Conservation (phyloP, 2,113 vertebrate species). For the Scomber colias region DNA sequence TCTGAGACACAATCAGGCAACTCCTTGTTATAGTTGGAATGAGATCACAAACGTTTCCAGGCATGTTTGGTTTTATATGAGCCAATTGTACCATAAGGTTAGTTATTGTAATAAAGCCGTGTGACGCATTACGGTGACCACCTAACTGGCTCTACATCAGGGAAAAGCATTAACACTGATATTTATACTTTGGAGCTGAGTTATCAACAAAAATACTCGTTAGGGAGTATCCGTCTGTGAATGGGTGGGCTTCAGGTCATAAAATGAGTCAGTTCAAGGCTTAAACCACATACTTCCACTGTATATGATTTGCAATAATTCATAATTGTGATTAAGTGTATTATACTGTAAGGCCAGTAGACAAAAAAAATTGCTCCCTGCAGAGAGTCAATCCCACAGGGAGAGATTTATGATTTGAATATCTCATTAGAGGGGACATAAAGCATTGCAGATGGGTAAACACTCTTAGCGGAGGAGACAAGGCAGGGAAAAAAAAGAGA, state of each 20-base stretch:
- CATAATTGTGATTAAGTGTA: not conserved
- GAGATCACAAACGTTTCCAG: not conserved
- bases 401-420: slow-evolving; percentile 28
- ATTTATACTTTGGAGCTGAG: slow-evolving; percentile 1
- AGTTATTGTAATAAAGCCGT: not conserved
- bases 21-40: slow-evolving; percentile 1
- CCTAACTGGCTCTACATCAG: not conserved
- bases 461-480: slow-evolving; percentile 24
- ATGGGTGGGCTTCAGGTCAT: slow-evolving; percentile 13
- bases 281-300: slow-evolving; percentile 11
- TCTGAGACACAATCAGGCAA: not conserved
- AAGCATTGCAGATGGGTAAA: slow-evolving; percentile 47
- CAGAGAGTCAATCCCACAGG: not conserved
- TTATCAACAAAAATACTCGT: not conserved
- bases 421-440: slow-evolving; percentile 48
- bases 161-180: not conserved
- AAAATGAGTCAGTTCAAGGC: not conserved
- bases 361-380: not conserved
- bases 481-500: slow-evolving; percentile 1
- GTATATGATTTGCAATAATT: not conserved
- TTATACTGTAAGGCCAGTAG: not conserved
- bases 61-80: not conserved
- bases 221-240: slow-evolving; percentile 1
- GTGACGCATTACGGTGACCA: not conserved
- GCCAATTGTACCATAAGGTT: not conserved